Conservation (phyloP, 2,113 vertebrate species). For the Athene cunicularia region DNA sequence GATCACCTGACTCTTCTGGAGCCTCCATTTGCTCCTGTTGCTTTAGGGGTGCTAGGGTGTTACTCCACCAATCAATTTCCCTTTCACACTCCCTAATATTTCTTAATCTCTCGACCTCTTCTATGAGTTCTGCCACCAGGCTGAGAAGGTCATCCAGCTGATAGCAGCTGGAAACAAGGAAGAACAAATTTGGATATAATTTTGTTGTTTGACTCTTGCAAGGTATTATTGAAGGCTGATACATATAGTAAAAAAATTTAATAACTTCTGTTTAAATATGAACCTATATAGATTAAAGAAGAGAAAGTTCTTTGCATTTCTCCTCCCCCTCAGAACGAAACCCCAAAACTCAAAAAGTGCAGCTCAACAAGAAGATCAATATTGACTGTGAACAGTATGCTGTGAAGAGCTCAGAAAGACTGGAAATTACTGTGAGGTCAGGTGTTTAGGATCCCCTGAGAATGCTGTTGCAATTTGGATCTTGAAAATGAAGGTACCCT, state of each 20-base stretch:
- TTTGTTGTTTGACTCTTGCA: not conserved
- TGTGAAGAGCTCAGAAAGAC: not conserved
- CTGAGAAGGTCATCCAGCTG: too few relatives aligned
- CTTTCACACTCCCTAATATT: too few relatives aligned
- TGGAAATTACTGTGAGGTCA: not conserved
- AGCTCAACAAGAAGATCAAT: not conserved
- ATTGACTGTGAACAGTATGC: not conserved
- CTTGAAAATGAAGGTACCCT: not conserved
- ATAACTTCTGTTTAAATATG: not conserved
- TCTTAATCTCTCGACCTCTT: too few relatives aligned
- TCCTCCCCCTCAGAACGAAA: rapidly evolving
- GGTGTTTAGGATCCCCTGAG: not conserved
- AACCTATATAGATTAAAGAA: not conserved
- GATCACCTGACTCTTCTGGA: too few relatives aligned
- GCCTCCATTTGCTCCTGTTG: too few relatives aligned
- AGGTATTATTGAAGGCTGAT: not conserved
- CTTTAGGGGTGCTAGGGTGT: too few relatives aligned
- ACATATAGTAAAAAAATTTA: not conserved
- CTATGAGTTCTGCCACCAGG: too few relatives aligned
- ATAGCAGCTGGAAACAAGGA: not conserved
- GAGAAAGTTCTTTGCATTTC: not conserved
- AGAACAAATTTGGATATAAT: not conserved
- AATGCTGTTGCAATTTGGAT: not conserved
- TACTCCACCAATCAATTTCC: too few relatives aligned
- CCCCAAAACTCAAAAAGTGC: not conserved